Conservation (phyloP, 2,797 vertebrate genomes). For the Nasua narica region DNA sequence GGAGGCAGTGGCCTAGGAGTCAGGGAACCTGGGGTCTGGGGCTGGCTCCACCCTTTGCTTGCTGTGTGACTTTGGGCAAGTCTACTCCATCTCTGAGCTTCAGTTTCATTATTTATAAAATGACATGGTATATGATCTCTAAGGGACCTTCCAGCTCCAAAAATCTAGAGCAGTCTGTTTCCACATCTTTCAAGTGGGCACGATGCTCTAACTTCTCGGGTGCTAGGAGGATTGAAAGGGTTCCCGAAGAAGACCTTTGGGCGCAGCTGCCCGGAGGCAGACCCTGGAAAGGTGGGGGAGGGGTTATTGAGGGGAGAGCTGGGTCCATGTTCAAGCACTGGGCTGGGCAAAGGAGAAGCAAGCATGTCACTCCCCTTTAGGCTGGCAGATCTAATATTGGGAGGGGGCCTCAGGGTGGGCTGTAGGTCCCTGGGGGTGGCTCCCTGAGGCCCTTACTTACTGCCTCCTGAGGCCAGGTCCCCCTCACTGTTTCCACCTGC, state of each 20-base stretch:
- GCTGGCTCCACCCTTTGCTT: background rate
- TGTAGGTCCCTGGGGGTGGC: background rate
- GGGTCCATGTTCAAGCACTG: background rate
- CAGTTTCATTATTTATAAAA: background rate
- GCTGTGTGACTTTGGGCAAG: background rate
- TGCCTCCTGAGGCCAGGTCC: background rate
- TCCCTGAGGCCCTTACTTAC: background rate
- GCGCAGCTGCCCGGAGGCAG: background rate
- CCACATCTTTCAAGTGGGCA: background rate
- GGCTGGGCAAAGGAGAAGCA: background rate
- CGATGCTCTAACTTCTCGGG: background rate
- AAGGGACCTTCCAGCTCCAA: background rate
- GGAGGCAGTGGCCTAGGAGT: constrained; percentile 26
- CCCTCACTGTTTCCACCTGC: background rate
- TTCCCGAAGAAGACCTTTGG: background rate
- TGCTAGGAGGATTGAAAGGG: background rate
- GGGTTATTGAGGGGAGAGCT: background rate
- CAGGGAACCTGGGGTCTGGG: background rate
- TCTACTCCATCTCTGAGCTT: background rate
- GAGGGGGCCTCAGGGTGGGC: background rate
- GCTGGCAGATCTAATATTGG: background rate
- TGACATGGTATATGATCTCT: background rate
- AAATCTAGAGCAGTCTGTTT: background rate
- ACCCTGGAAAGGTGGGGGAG: background rate
- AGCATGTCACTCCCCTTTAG: background rate